Evolutionary conservation across 2,113 vertebrate genomes (phyloP).

Genomic region (Larimichthys crocea): DNA sequence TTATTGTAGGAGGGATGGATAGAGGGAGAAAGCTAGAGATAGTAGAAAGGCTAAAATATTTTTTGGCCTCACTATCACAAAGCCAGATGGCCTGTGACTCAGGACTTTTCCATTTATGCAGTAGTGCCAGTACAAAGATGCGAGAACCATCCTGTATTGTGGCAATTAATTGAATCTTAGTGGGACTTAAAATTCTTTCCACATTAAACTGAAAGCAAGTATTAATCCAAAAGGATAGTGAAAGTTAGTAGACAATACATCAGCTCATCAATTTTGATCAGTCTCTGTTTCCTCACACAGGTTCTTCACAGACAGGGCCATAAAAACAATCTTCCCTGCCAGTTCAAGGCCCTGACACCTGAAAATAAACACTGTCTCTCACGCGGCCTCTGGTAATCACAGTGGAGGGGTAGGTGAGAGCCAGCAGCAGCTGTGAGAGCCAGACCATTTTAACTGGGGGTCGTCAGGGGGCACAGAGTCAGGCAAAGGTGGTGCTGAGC

Average conservation of each 20-base stretch:
- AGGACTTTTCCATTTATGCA: conserved; percentile 11
- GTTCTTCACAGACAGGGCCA: conserved; percentile 8
- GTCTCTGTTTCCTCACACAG: conserved; percentile 12
- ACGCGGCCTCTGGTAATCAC: conserved; percentile 49
- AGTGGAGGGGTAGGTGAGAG: conserved; percentile 32
- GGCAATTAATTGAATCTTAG: conserved; percentile 17
- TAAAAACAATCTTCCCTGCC: conserved; percentile 40
- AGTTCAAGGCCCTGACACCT: conserved; percentile 43
- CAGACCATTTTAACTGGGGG: not conserved
- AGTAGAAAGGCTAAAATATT: conserved; percentile 1
- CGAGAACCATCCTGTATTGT: conserved; percentile 8
- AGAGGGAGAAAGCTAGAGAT: not conserved
- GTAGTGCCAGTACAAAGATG: not conserved
- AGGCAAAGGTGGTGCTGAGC: not conserved
- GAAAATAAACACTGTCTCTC: conserved; percentile 61
- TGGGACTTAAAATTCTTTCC: not conserved
- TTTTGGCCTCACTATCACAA: conserved; percentile 14
- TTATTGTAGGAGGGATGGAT: not conserved
- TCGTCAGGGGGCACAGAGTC: conserved; percentile 4
- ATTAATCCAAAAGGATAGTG: conserved; percentile 27
- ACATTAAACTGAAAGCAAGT: conserved; percentile 24
- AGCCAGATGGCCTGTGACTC: conserved; percentile 15
- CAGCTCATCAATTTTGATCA: conserved; percentile 56
- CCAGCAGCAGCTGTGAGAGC: conserved; percentile 37
- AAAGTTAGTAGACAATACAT: conserved; percentile 13